Evolutionary conservation across 2,113 vertebrate species (phyloP), one percentile per base, ranked within the genome.

Genomic region (Ibidorhyncha struthersii): DNA sequence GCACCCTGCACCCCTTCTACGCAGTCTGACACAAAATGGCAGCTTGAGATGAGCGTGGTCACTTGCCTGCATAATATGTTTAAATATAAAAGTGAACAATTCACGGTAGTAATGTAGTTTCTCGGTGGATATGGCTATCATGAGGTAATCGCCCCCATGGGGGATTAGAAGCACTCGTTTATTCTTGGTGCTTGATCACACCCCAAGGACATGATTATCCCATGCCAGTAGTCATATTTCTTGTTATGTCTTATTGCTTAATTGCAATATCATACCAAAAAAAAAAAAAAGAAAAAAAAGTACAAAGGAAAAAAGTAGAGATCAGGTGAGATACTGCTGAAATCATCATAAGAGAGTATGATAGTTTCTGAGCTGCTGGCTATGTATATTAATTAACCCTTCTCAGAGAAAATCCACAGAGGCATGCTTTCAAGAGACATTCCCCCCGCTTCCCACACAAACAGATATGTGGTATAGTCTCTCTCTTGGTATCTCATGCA

Each of bases 321-420:
- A 90, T 89, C 73, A 94, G 91, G 95, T 95, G 77, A 90, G 90
- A 93, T 92, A 69, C 29, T 71, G 65, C 56, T 78, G 76, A 90
- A 94, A 91, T 95, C n/a, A 26, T 67, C 1, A 0, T 21, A 84
- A 80, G 53, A 82, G 41, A 69, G 0, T 47, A 43, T 4, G 78
- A n/a, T 84, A 12, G 50, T 43, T 96, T 78, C 86, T 95, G 86
- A 96, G 93, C 95, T 96, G 84, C 88, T 73, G 96, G 90, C 58
- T 67, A 59, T 92, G 56, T 85, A 27, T 95, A 89, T 96, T 97
- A 97, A 97, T 97, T 97, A 97, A 96, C 84, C 86, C 80, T 95
- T 96, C 86, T 89, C 70, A 36, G 61, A 95, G 90, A 84, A 96
- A 95, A 96, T 71, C 82, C 65, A 67, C 71, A 15, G 83, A 92